Evolutionary conservation across 2,113 vertebrate species (phyloP), one percentile per base, ranked within the genome.

Genomic region (Eudorcas thomsonii): DNA sequence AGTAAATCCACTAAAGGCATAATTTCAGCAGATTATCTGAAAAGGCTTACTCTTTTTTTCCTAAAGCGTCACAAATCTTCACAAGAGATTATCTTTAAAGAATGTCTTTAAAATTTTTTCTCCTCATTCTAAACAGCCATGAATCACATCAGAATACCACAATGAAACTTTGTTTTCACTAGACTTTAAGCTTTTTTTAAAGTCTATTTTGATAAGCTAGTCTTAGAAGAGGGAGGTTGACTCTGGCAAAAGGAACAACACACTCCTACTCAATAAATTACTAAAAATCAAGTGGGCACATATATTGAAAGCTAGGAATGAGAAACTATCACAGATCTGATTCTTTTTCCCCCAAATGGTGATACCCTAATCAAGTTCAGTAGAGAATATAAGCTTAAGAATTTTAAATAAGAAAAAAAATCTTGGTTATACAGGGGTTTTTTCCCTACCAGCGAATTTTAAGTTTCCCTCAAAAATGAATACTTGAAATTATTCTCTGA

Each of bases 1-100:
- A 83, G 50, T 71, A 83, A 87, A 39, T 77, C 48, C n/a, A 84
- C 25, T 59, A 80, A 90, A 48, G 36, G 39, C 9, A 52, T 91
- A 83, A 86, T 93, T 93, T 91, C 71, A 91, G 36, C 28, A 83
- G n/a, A 60, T 30, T 92, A 50, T 96, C 59, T 90, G 36, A 96
- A 89, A 92, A 21, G 36, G 57, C 10, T 92, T 80, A 74, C 45
- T 59, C 7, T 48, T 90, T 48, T 60, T 60, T 80, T 80, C 23
- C 30, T 94, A 81, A 94, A 85, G 28, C 5, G 15, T 21, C 10
- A 77, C 25, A 67, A 59, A 81, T 92, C 39, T 97, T 91, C 80
- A 74, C 2, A 48, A 98, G 55, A 39, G 12, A 33, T 57, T 86
- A 50, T 80, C 36, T 48, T 90, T 90, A 45, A 60, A 92, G 15